These are phyloP conservation scores for Abrostola tripartita DNA, from an alignment of 2,888 invertebrate species.

Conservation along the genomic window DNA sequence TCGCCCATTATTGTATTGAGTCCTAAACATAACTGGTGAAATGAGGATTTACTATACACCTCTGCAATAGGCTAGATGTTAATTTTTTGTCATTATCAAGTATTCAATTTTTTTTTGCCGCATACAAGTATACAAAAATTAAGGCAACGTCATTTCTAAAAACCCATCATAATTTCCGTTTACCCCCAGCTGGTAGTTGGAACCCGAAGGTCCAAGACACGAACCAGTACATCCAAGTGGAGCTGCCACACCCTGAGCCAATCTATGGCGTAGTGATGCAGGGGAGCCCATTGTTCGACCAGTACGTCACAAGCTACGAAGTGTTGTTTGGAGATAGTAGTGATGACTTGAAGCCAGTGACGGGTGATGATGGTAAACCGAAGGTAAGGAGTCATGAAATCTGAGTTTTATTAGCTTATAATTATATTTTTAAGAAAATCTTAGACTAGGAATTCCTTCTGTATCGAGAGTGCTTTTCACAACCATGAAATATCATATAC, in stretches of 20 bases:
- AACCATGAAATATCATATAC: no score
- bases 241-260: constrained; percentile 89
- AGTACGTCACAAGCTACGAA: constrained; percentile 94
- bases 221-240: constrained; percentile 91
- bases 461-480: no score
- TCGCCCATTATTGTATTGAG: no score
- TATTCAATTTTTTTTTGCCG: no score
- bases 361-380: constrained; percentile 84
- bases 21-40: no score
- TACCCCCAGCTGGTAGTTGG: constrained; percentile 90
- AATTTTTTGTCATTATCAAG: no score
- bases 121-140: background rate
- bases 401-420: no score
- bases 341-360: constrained; percentile 87
- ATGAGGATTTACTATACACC: no score
- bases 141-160: background rate
- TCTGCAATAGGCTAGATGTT: no score
- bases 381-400: no score
- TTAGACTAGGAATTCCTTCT: no score
- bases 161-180: background rate
- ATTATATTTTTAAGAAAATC: no score
- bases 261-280: constrained; percentile 93
- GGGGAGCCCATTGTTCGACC: constrained; percentile 91
- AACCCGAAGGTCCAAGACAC: constrained; percentile 88
- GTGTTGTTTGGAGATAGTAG: constrained; percentile 91